Percentiles rank a stretch among this genome's conserved stretches.
Conservation (phyloP, 1,140 invertebrate genomes). For the Neelides sp. region DNA sequence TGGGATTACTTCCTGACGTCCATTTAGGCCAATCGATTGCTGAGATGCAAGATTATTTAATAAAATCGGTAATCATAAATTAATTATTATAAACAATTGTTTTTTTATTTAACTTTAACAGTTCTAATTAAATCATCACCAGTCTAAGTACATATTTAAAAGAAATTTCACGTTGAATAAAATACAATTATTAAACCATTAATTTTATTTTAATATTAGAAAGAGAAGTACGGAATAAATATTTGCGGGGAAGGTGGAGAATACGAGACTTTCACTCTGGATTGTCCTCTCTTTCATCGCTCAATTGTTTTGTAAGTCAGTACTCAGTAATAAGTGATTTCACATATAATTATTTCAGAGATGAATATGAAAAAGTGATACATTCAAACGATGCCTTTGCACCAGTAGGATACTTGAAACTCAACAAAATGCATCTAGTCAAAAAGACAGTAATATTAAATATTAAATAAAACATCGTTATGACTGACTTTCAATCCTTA, state of each 20-base stretch:
- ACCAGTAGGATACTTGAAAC: conserved; percentile 81
- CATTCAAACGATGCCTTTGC: conserved; percentile 83
- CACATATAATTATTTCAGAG: conserved; percentile 55
- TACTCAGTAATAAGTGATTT: conserved; percentile 2
- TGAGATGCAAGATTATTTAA: conserved; percentile 70
- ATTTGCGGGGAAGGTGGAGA: conserved; percentile 98
- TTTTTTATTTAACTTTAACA: not conserved
- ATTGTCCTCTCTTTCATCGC: conserved; percentile 90
- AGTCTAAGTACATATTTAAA: not conserved
- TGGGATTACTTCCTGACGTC: conserved; percentile 69
- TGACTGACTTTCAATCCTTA: too few relatives aligned
- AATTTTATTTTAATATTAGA: conserved; percentile 38
- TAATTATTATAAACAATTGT: not conserved
- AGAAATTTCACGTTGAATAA: not conserved
- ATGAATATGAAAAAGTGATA: conserved; percentile 73
- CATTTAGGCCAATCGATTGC: conserved; percentile 77
- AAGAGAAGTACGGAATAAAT: conserved; percentile 88
- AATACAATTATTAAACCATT: not conserved
- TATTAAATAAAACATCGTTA: too few relatives aligned
- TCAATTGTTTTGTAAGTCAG: conserved; percentile 73
- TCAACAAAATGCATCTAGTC: conserved; percentile 64
- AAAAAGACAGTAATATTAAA: conserved; percentile 43
- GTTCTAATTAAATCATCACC: not conserved
- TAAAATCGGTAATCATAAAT: conserved; percentile 54
- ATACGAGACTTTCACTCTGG: conserved; percentile 94